Conservation (phyloP, 2,113 vertebrate genomes). For the Nerophis ophidion region DNA sequence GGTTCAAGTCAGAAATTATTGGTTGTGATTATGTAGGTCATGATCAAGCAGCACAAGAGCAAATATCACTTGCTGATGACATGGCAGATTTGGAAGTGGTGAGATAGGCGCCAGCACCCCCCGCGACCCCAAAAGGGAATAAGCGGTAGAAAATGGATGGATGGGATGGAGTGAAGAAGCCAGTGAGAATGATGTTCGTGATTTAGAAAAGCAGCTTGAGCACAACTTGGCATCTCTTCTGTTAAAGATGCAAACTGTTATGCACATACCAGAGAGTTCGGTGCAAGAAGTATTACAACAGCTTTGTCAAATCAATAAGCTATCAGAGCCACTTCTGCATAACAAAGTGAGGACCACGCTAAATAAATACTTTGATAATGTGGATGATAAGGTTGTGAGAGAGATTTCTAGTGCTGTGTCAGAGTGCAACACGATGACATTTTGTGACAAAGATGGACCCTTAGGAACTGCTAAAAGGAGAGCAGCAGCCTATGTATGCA, state of each 20-base stretch:
- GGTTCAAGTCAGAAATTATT: constrained; percentile 9
- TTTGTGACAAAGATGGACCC: background rate
- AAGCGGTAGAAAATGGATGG: no score
- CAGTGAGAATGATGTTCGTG: background rate
- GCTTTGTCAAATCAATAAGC: background rate
- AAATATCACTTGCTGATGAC: background rate
- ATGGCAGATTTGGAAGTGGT: background rate
- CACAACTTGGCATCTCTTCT: background rate
- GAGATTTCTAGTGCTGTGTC: constrained; percentile 1
- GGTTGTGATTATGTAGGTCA: background rate
- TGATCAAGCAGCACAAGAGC: background rate
- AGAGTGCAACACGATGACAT: background rate
- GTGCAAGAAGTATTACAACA: constrained; percentile 12
- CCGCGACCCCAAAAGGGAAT: no score
- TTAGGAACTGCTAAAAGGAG: background rate
- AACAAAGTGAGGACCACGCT: background rate
- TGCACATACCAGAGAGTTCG: constrained; percentile 11
- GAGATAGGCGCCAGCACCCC: no score
- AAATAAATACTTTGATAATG: background rate
- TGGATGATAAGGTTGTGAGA: background rate
- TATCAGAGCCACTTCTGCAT: constrained; percentile 5
- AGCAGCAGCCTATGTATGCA: background rate
- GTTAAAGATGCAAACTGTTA: background rate
- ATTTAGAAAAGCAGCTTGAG: constrained; percentile 16
- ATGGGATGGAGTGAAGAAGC: no score